Evolutionary conservation across 2,113 vertebrate genomes (phyloP).

Genomic region (Bufo bufo): DNA sequence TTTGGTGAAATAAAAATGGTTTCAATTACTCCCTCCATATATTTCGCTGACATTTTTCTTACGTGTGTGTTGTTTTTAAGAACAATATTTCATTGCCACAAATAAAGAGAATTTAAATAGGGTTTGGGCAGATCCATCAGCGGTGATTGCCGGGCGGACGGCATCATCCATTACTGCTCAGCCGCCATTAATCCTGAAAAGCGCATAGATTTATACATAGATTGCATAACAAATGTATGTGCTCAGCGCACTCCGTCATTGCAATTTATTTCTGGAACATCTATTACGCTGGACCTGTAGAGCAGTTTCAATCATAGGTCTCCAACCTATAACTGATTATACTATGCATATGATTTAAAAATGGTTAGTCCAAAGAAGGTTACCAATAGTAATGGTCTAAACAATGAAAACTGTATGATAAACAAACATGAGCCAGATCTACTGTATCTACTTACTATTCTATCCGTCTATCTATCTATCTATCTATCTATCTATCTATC

Average conservation of each 20-base stretch:
- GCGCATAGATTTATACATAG: conserved; percentile 45
- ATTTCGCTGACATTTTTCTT: conserved; percentile 35
- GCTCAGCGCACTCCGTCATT: neutral
- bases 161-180: conserved; percentile 21
- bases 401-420: no score
- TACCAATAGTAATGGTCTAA: neutral
- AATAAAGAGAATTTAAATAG: conserved; percentile 43
- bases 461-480: no score
- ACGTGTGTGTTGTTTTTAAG: neutral
- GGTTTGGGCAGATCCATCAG: conserved; percentile 21
- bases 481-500: no score
- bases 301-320: conserved; percentile 23
- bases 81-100: conserved; percentile 33
- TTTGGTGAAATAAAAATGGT: conserved; percentile 45
- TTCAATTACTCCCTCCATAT: conserved; percentile 39
- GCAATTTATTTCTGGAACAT: conserved; percentile 38
- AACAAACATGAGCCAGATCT: no score
- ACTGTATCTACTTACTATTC: no score
- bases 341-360: neutral
- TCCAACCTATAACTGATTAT: conserved; percentile 20
- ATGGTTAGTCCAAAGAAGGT: neutral
- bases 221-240: conserved; percentile 49
- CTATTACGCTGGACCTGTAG: conserved; percentile 18
- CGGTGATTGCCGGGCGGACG: neutral
- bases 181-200: conserved; percentile 47